A percentile compares a stretch with the other conserved stretches of the same genome.
These are phyloP conservation scores for Todiramphus chloris DNA, from an alignment of 2,113 vertebrate species.

Conservation along the genomic window DNA sequence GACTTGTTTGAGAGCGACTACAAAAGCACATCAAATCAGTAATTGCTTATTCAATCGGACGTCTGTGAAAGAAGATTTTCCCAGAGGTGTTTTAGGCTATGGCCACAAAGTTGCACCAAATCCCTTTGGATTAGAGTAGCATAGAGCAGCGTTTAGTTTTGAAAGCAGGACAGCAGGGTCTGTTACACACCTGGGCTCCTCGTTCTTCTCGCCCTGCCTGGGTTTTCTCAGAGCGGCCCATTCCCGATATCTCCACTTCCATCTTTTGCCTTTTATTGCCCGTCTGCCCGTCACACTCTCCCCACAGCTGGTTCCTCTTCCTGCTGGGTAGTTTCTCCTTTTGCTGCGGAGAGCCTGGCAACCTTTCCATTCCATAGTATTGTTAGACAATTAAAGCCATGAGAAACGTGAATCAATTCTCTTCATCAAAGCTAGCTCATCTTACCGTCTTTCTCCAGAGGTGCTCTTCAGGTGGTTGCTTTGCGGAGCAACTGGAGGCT, in stretches of 20 bases:
- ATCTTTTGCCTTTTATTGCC: background rate
- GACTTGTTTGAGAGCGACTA: too few relatives aligned
- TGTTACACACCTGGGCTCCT: background rate
- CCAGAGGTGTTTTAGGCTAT: too few relatives aligned
- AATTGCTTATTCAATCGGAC: too few relatives aligned
- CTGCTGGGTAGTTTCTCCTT: background rate
- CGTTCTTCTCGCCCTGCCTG: background rate
- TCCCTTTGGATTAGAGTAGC: background rate
- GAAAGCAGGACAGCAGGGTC: background rate
- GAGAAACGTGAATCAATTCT: background rate
- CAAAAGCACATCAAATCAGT: too few relatives aligned
- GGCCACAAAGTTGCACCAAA: too few relatives aligned
- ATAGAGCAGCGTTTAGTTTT: background rate
- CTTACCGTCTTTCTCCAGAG: background rate
- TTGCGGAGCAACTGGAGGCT: background rate
- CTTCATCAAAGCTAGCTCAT: background rate
- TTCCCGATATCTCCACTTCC: background rate
- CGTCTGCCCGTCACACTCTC: background rate
- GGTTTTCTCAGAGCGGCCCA: background rate
- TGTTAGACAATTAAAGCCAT: background rate
- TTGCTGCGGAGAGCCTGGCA: background rate
- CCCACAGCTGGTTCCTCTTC: background rate
- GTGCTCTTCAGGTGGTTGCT: background rate
- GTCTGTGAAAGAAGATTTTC: too few relatives aligned
- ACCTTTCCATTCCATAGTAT: background rate